Evolutionary conservation across 2,888 invertebrate species (phyloP), one percentile per base, ranked within the genome.

Genomic region (Esperia sulphurella): DNA sequence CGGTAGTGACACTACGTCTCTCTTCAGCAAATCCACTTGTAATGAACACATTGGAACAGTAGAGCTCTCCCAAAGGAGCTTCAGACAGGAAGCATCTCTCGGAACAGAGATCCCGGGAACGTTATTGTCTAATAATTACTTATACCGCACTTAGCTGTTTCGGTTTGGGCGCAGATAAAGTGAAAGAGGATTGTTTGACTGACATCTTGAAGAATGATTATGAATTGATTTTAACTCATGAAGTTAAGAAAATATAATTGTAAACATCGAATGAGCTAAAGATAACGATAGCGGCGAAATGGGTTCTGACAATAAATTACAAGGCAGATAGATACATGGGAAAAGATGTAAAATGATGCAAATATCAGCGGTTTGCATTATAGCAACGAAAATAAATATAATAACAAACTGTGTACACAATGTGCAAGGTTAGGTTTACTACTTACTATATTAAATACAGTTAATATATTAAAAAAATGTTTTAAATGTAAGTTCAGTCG

Each of bases 121-220:
- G 71, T 74, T 80, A 82, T 84, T 82, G 78, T 81, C 78, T 80
- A 82, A 83, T 83, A 79, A 85, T 84, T 83, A 85, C 84, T 79
- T 79, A 80, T 69, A 75, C 75, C 71, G 63, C 74, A 70, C 76
- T 73, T 59, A 61, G 59, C 63, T 68, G 71, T 75, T 80, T 72
- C 65, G 75, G 71, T 78, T 70, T 41, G 54, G 54, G 68, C n/a
- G 7, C 9, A n/a, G 29, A n/a, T 43, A 50, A 40, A 59, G 48
- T 70, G 71, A 80, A 80, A 14, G 13, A 14, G 14, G 9, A 10
- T 33, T 10, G 8, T 33, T 33, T 8, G 33, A 4, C 39, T 39
- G 14, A 13, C 39, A 6, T 33, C 8, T 38, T 41, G 29, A 29
- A 14, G 9, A n/a, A 21, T 21, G 21, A 21, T 21, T 2, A 21